Evolutionary conservation across 2,797 vertebrate species (phyloP), one percentile per base, ranked within the genome.

Genomic region (Triplophysa yarkandensis): DNA sequence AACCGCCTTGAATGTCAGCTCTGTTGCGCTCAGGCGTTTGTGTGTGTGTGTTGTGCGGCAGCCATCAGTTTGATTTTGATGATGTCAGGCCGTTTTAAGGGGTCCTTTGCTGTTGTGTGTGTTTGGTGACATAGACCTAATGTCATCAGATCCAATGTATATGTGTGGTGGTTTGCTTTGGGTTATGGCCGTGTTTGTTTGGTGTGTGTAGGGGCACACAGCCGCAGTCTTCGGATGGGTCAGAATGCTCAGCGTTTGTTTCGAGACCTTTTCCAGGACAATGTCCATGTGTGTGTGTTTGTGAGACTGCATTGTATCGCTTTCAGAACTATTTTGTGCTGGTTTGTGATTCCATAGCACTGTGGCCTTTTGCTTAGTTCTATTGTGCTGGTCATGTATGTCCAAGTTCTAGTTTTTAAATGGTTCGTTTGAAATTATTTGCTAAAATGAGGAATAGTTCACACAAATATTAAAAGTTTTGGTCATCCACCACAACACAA

Each of bases 21-120:
- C 74, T 76, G 68, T 68, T 69, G 67, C 61, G 21, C 43, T 80
- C 66, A 66, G 66, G 58, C 65, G 41, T 58, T 46, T 72, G 73
- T 61, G 58, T 71, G 72, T 75, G 73, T 30, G 55, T 62, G 30
- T 68, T 44, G 17, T 57, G 48, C 39, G 39, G 81, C 88, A 87
- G 89, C 89, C 89, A 86, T 83, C 90, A 87, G 90, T 88, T 91
- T 92, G 43, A 85, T 83, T 89, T 86, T 91, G 87, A 89, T 92
- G 90, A 90, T 91, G 88, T 92, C 88, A 91, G 76, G 13, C 36
- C 4, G 13, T 65, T 74, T 64, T 71, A 19, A 71, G 23, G 2
- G 48, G 19, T 54, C 17, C 5, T 21, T 70, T 16, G 48, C 60
- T 43, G 1, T 52, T 28, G 58, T 48, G 68, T 63, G 13, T 28